Conservation (phyloP, 2,797 vertebrate species). For the Smutsia gigantea region DNA sequence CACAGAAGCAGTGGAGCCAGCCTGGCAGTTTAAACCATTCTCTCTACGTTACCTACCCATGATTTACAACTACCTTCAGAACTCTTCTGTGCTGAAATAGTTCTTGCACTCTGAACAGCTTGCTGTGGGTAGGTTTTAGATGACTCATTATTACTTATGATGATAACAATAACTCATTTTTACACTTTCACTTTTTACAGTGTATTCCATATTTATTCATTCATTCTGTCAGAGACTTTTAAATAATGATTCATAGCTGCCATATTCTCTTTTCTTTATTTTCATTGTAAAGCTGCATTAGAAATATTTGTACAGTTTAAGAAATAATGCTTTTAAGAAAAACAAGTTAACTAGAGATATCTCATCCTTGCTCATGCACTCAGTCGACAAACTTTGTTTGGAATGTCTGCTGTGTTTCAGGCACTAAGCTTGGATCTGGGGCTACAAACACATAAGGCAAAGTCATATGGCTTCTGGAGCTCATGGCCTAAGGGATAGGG, state of each 20-base stretch:
- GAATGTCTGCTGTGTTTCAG: neutral
- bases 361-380: neutral
- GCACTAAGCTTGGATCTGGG: neutral
- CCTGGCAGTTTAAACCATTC: neutral
- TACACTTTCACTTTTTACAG: slow-evolving; percentile 20
- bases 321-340: slow-evolving; percentile 27
- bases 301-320: neutral
- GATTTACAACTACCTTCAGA: neutral
- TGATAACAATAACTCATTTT: slow-evolving; percentile 49
- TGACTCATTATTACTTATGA: slow-evolving; percentile 42
- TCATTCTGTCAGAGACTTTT: slow-evolving; percentile 50
- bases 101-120: neutral
- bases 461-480: neutral
- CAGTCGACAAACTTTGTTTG: neutral
- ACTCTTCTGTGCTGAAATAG: neutral
- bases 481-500: neutral
- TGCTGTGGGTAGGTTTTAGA: neutral
- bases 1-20: neutral
- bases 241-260: slow-evolving; percentile 52
- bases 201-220: neutral
- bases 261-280: neutral
- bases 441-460: neutral
- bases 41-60: neutral
- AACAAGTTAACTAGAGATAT: neutral
- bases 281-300: neutral